phyloP scores from a whole-genome alignment of 1,140 invertebrate species.

The Megalopta genalis region DNA sequence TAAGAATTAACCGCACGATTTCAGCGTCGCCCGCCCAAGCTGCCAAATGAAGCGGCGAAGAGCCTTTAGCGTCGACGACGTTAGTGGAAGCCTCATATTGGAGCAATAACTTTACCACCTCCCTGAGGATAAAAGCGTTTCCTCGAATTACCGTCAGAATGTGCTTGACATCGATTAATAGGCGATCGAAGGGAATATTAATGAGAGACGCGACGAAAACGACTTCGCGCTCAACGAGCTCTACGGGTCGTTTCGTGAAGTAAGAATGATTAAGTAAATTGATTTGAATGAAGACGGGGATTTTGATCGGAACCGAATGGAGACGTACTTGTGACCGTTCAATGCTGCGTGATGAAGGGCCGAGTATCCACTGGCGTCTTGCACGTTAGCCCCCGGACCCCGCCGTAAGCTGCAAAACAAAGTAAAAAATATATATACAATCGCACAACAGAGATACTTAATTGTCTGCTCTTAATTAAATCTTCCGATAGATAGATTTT shows the following conservation, averaged over 20 bases:
- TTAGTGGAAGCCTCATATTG: slow-evolving; percentile 94
- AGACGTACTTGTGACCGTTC: slow-evolving; percentile 93
- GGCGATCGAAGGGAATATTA: slow-evolving; percentile 11
- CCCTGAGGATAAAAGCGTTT: slow-evolving; percentile 81
- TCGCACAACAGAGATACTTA: not conserved
- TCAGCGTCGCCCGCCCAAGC: slow-evolving; percentile 94
- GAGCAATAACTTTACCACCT: slow-evolving; percentile 92
- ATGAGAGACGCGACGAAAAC: not conserved
- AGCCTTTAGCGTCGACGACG: slow-evolving; percentile 90
- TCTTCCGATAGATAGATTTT: too few relatives aligned
- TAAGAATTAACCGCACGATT: slow-evolving; percentile 89
- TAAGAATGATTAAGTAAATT: not conserved
- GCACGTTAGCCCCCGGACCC: slow-evolving; percentile 94
- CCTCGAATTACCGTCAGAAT: slow-evolving; percentile 43
- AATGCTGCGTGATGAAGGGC: slow-evolving; percentile 96
- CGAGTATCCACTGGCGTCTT: slow-evolving; percentile 96
- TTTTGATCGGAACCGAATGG: not conserved
- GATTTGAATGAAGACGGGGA: not conserved
- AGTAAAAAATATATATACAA: not conserved
- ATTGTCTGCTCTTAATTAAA: too few relatives aligned
- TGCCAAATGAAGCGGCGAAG: slow-evolving; percentile 92
- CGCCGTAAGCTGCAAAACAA: slow-evolving; percentile 87
- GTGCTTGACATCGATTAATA: slow-evolving; percentile 25
- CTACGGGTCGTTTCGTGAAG: not conserved
- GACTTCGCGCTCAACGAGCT: not conserved